Conservation (phyloP, 1,140 invertebrate genomes). For the Carposina sasakii region DNA sequence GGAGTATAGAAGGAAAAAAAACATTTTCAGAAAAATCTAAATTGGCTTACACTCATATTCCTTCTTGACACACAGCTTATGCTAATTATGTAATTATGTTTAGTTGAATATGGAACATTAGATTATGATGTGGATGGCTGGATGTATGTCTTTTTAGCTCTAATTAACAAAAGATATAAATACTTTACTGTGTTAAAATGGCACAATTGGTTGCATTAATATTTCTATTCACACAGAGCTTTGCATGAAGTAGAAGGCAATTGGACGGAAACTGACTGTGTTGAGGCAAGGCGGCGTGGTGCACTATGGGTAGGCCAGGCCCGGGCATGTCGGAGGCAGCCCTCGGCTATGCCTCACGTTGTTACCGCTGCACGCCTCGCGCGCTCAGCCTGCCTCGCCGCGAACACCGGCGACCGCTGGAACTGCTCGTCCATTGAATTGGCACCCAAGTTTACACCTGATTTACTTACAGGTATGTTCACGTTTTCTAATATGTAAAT, state of each 20-base stretch:
- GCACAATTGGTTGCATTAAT: too few relatives aligned
- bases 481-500: too few relatives aligned
- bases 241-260: conserved; percentile 57
- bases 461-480: conserved; percentile 83
- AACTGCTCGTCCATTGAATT: conserved; percentile 86
- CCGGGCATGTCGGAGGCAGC: conserved; percentile 76
- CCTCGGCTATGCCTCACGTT: conserved; percentile 83
- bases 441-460: conserved; percentile 81
- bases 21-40: too few relatives aligned
- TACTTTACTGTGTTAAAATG: too few relatives aligned
- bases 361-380: conserved; percentile 80
- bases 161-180: too few relatives aligned
- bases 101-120: too few relatives aligned
- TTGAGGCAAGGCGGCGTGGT: conserved; percentile 69
- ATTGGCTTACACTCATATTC: too few relatives aligned
- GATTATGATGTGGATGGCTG: too few relatives aligned
- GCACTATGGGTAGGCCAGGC: conserved; percentile 76
- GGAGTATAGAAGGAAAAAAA: too few relatives aligned
- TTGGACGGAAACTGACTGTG: conserved; percentile 66
- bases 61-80: too few relatives aligned
- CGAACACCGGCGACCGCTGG: conserved; percentile 84
- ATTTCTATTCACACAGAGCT: conserved; percentile 32
- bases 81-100: too few relatives aligned
- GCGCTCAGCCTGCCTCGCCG: conserved; percentile 79
- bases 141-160: too few relatives aligned